Evolutionary conservation across 2,113 vertebrate species (phyloP), one percentile per base, ranked within the genome.

Genomic region (Cynocephalus volans): DNA sequence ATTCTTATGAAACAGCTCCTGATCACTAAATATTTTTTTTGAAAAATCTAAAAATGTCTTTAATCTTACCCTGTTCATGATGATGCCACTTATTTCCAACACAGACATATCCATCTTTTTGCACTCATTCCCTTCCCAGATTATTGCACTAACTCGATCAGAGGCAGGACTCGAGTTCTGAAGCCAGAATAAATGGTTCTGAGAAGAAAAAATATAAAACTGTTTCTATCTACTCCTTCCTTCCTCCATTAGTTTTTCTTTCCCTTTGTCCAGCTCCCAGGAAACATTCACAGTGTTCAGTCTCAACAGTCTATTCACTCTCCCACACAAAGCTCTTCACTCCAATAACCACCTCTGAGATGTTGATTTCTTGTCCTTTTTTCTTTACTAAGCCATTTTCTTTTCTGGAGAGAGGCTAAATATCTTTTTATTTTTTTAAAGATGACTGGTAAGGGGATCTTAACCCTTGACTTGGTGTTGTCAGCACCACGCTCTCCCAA

Each of bases 51-150:
- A 24, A 56, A 76, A n/a, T 18, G 0, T 3, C 11, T 3, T 7
- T 23, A 26, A 8, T 11, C 98, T 98, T 98, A 99, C 99, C 99
- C 99, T 99, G 97, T 99, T 99, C 98, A 99, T 99, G 98, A 99
- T 99, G 98, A 99, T 99, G 58, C 99, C 99, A 33, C 99, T 99
- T 98, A 99, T 99, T 98, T 99, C 99, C 98, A 99, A 79, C 45
- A 99, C 99, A 0, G 99, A 99, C 99, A 99, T 99, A 81, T 99
- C 99, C 82, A 99, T 99, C 98, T 99, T 99, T 98, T 99, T 99
- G 95, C 99, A 99, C 76, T 99, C 99, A n/a, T 98, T 99, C 94
- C 99, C 99, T 97, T 99, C 99, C 99, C 99, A 99, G 98, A 99
- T 99, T 64, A 99, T 99, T 15, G 99, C 99, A 80, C 99, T 99